Base-by-base conservation (phyloP, 1,140 invertebrate species). In the Bombus picipes region DNA sequence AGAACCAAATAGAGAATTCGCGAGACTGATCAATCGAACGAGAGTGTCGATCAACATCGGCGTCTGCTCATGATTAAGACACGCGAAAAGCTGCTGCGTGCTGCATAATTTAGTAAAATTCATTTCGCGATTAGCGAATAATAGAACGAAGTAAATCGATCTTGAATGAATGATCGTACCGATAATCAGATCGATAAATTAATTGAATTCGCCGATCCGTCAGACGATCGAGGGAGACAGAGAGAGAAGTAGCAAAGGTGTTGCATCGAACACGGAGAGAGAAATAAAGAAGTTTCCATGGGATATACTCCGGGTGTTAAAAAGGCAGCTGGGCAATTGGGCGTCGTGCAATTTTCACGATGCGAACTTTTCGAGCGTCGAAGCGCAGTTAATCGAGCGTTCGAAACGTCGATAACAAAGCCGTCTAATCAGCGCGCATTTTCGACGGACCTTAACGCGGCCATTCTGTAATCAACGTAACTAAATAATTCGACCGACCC, bases 351-450 rank as follows among this genome's bases (percentile, higher is more conserved):
- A 72, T 59, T 72, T 81, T 81, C 47, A 81, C 66, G 47, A 41
- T 15, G 28, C 37, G n/a, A 18, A 73, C 43, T 72, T 72, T 22
- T 32, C 47, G 62, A 32, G 41, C 59, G n/a, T 34, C 77, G 62
- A 34, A 47, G 62, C 78, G 39, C 18, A 28, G 68, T 73, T 72
- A 81, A 81, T 65, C 66, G 68, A 66, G n/a, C 68, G 59, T 43
- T 66, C 39, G 76, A 78, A 78, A 78, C 79, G 79, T 81, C 70
- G 80, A 73, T 81, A 74, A 81, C 66, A 62, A 74, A 62, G 32
- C 43, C 65, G 65, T 80, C 78, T 80, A 80, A 80, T 80, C 65
- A 80, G 34, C 78, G 43, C 8, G 47, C 78, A 47, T 80, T 71
- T 70, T 39, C 34, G 8, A 71, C 13, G 25, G 25, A 53, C 78